A percentile compares a stretch with the other conserved stretches of the same genome.
phyloP scores from a whole-genome alignment of 1,140 invertebrate genomes.

The Aphis craccivora region DNA sequence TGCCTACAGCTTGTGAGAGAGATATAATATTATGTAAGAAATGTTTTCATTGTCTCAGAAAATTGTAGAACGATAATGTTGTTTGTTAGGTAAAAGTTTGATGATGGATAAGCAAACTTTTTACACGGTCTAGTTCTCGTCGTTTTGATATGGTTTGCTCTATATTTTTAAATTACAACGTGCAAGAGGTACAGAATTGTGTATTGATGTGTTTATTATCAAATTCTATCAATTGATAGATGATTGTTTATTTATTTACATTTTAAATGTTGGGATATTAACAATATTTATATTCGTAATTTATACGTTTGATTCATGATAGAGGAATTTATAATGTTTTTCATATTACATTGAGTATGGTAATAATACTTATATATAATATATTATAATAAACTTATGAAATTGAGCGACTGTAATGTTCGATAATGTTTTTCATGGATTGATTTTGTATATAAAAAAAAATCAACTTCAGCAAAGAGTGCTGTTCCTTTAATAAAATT shows the following conservation, averaged over 20 bases:
- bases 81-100: neutral
- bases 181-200: neutral
- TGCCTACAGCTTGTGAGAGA: neutral
- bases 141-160: neutral
- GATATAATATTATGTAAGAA: neutral
- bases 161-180: neutral
- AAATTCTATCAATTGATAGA: neutral
- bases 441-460: neutral
- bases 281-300: neutral
- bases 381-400: neutral
- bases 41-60: neutral
- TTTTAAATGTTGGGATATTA: neutral
- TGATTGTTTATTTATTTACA: neutral
- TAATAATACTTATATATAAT: neutral
- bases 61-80: neutral
- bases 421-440: constrained; percentile 11
- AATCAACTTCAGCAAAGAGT: neutral
- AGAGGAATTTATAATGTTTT: neutral
- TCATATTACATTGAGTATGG: neutral
- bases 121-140: neutral
- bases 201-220: neutral
- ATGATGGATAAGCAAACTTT: neutral
- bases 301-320: neutral
- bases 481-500: constrained; percentile 16
- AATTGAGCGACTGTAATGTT: neutral